A percentile compares a stretch with the other conserved stretches of the same genome.
phyloP scores from a whole-genome alignment of 1,140 invertebrate species.

The Pantala flavescens region DNA sequence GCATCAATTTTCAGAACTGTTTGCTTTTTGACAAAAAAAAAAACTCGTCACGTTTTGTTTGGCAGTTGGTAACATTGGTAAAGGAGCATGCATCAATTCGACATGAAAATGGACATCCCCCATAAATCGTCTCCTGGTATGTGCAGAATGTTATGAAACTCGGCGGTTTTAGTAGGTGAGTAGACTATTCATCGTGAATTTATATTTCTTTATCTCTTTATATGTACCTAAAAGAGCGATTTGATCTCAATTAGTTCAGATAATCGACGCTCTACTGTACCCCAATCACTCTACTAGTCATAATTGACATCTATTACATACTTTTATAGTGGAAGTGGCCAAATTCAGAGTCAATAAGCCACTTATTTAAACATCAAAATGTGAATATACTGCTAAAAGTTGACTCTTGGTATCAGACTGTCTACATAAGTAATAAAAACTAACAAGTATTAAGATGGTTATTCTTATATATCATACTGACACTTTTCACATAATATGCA shows the following conservation, averaged over 20 bases:
- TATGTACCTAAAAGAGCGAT: background rate
- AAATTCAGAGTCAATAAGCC: no score
- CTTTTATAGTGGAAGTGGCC: no score
- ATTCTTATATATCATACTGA: no score
- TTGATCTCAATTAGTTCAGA: background rate
- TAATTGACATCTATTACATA: no score
- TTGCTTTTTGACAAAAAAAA: constrained; percentile 11
- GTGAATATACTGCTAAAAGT: no score
- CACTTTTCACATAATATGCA: no score
- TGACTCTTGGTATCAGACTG: no score
- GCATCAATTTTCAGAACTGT: constrained; percentile 6
- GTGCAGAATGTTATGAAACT: constrained; percentile 3
- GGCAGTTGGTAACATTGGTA: constrained; percentile 8
- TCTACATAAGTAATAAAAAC: no score
- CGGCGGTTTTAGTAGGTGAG: background rate
- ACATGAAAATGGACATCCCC: background rate
- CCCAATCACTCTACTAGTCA: no score
- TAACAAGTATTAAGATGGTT: no score
- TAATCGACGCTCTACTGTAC: constrained; percentile 7
- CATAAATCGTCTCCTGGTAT: background rate
- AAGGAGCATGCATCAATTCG: background rate
- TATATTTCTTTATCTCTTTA: constrained; percentile 6
- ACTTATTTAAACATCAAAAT: no score
- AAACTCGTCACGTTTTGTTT: constrained; percentile 11
- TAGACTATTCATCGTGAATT: constrained; percentile 4